Evolutionary conservation across 2,888 invertebrate genomes (phyloP).

Genomic region (Hyalella azteca): DNA sequence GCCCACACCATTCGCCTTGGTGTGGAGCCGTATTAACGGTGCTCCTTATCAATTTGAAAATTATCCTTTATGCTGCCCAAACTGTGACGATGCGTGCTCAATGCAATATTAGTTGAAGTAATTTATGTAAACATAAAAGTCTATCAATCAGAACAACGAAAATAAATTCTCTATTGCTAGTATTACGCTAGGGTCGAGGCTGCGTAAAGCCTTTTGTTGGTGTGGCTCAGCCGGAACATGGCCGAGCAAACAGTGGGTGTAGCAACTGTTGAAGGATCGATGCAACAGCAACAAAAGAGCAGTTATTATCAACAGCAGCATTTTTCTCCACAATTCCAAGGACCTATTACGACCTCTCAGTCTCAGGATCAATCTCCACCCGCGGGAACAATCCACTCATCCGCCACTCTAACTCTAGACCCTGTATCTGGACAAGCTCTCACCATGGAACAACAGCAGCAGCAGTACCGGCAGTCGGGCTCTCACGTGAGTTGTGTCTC

Average conservation of each 20-base stretch:
- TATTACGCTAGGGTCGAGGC: not conserved
- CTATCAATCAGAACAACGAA: constrained; percentile 3
- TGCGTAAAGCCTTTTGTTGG: not conserved
- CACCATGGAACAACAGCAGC: constrained; percentile 30
- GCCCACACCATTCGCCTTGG: constrained; percentile 6
- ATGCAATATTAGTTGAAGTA: constrained; percentile 24
- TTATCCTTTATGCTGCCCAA: not conserved
- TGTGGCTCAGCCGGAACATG: constrained; percentile 39
- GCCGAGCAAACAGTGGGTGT: constrained; percentile 47
- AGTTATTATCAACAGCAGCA: constrained; percentile 12
- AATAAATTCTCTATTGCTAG: not conserved
- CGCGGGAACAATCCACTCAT: constrained; percentile 27
- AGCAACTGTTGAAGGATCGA: constrained; percentile 53
- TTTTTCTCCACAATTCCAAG: not conserved
- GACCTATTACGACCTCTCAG: not conserved
- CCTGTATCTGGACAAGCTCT: not conserved
- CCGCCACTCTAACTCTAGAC: constrained; percentile 9
- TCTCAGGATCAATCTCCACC: not conserved
- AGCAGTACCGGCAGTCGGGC: constrained; percentile 53
- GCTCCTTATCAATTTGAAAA: not conserved
- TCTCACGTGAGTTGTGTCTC: constrained; percentile 56
- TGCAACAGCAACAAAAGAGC: constrained; percentile 48
- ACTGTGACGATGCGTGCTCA: constrained; percentile 15
- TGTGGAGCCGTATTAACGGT: constrained; percentile 1
- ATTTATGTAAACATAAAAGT: not conserved